Evolutionary conservation across 1,140 invertebrate genomes (phyloP), one percentile per base, ranked within the genome.

Genomic region (Lysiphlebus fabarum): DNA sequence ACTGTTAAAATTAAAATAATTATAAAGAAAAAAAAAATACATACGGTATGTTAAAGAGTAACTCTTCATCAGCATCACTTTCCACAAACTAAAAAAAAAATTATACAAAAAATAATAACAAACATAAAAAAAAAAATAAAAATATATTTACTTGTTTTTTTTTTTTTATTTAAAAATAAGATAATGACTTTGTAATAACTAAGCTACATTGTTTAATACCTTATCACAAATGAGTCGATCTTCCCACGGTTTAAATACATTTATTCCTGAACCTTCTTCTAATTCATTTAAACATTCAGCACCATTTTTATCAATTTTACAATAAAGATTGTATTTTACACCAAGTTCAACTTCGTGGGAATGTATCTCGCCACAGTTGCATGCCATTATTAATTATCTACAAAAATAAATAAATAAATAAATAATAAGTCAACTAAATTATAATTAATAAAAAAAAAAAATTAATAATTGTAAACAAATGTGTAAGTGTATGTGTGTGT

Each of bases 11-110:
- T n/a, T n/a, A n/a, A 60, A 34, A 10, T 56, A 5, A 26, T 17
- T 37, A 41, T 17, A 14, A 10, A 41, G 1, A 10, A 34, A n/a
- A 43, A 40, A 48, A 42, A 11, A 58, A 59, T 42, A 82, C 84
- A 82, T 80, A 89, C 85, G 95, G 95, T 70, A 98, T 93, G 76
- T 96, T 96, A 71, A 98, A 95, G 1, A 98, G 77, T 6, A 98
- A 79, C 81, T 98, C 95, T 78, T 93, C 90, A 82, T 98, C 95
- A 9, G 85, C 87, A 84, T 97, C 95, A 82, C 94, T 96, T 81
- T 96, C 89, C 1, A 98, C 95, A 85, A 81, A 94, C 91, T 96
- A 73, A 14, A 81, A 81, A 62, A 66, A 66, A 66, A 63, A 64
- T 64, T 64, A 54, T 17, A n/a, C n/a, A 48, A 58, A 63, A 54